Percentiles rank a stretch among this genome's conserved stretches.
These are phyloP conservation scores for Laupala kohalensis DNA, from an alignment of 1,140 invertebrate genomes.

Conservation along the genomic window DNA sequence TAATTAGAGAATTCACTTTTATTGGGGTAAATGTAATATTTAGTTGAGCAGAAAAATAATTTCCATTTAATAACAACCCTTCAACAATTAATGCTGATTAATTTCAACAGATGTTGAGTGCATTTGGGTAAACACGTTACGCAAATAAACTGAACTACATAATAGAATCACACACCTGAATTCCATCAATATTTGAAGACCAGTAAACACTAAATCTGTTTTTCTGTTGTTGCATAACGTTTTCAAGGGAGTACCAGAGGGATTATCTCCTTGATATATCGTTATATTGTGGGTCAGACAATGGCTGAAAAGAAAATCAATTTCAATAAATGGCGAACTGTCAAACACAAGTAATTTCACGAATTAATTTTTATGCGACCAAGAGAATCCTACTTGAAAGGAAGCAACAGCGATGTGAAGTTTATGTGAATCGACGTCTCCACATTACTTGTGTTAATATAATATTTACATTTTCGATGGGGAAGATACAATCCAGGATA, in stretches of 20 bases:
- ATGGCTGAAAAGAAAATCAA: constrained; percentile 33
- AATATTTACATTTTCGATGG: constrained; percentile 51
- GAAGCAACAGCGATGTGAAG: constrained; percentile 50
- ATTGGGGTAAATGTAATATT: no score
- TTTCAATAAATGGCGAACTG: background rate
- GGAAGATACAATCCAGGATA: constrained; percentile 65
- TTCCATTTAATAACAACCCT: no score
- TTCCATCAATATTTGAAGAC: constrained; percentile 53
- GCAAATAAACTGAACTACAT: no score
- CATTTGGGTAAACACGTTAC: no score
- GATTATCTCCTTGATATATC: constrained; percentile 50
- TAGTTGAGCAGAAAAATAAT: no score
- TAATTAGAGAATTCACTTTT: no score
- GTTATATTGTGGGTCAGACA: constrained; percentile 56
- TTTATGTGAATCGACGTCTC: constrained; percentile 44
- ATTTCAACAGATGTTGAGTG: no score
- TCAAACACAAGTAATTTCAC: no score
- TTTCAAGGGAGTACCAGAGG: constrained; percentile 44
- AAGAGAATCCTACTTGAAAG: constrained; percentile 52
- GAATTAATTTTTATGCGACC: no score
- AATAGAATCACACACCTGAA: constrained; percentile 62
- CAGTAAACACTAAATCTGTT: constrained; percentile 30
- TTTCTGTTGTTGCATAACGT: constrained; percentile 47
- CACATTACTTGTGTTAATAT: constrained; percentile 36
- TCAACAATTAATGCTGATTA: no score